Base-by-base conservation (phyloP, 2,113 vertebrate genomes). In the Erpornis zantholeuca region DNA sequence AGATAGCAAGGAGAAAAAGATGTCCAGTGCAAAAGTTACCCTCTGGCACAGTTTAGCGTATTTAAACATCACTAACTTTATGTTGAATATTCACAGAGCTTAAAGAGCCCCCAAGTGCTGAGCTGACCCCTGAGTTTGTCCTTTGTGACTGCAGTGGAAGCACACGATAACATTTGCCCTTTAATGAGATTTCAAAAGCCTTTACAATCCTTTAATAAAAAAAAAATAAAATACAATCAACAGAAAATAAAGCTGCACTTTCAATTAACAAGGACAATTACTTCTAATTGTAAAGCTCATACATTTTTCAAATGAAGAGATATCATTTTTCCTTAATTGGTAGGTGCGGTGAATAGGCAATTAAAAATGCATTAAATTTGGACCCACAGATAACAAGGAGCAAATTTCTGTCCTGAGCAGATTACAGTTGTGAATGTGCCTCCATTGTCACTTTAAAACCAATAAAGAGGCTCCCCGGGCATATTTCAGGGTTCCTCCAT, bases 201-300 rank as follows among this genome's bases (percentile, higher is more conserved):
- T 86, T 96, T 91, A 91, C 92, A 90, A 96, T 70, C 57, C 53
- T 94, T 97, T 92, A 83, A 92, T 78, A 77, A 68, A 53, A 76
- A 59, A 53, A 53, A 52, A 15, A 93, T 83, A 53, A 52, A 15
- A 93, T 83, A 91, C 86, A 94, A 96, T 94, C 96, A 97, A 96
- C 96, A 94, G 83, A 93, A 97, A 96, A 97, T 94, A 98, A 97
- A 97, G 87, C 95, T 96, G 96, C 69, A 82, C 96, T 98, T 98
- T 97, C 98, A 98, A 98, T 98, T 98, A 98, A 96, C 59, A 33
- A 97, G 96, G 82, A 96, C 95, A 98, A 98, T 98, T 97, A 97
- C 95, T 96, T 96, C 95, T 97, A 95, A 97, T 97, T 98, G 92
- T 94, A 97, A 97, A 94, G 86, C 88, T 78, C 96, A 96, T 96